Evolutionary conservation across 2,113 vertebrate genomes (phyloP), one percentile per base, ranked within the genome.

Genomic region (Paradisaea rubra): DNA sequence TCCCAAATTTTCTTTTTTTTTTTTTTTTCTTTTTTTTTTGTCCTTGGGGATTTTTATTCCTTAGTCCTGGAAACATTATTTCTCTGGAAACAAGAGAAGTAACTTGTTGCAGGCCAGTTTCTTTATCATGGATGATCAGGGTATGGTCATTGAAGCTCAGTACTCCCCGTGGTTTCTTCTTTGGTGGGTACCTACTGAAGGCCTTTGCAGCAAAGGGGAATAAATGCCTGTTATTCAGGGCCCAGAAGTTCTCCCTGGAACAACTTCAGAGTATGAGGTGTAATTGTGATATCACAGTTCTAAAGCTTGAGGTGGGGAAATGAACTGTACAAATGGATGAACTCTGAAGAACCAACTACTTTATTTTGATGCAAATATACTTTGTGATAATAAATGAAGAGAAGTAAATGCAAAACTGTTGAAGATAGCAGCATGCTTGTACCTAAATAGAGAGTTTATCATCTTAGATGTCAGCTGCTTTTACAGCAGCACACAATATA

Each of bases 291-390:
- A 92, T 39, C 52, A 66, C 47, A 39, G n/a, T 50, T 35, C 80
- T 88, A 27, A 83, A 74, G 33, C 92, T 88, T 84, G 45, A 71
- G 22, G 25, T 77, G 42, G 33, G 56, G 89, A 93, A 88, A 93
- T 35, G 63, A 88, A 63, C 57, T 76, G 42, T n/a, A 60, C n/a
- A 76, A 92, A 86, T 33, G 59, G 61, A 59, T 80, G 71, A 89
- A 84, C n/a, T 84, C 78, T 84, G 69, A 77, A 81, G 82, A 97
- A 79, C 57, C 23, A 69, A 53, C 17, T 16, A 35, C 35, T 95
- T 83, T 19, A 88, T 93, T 92, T 88, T 73, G 53, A 80, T 92
- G 61, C 24, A 95, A 95, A 97, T 84, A 53, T n/a, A 77, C 7
- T 81, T 60, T 18, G 28, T 91, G 54, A 63, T 93, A 96, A 94